Percentiles rank a stretch among this genome's conserved stretches.
Evolutionary conservation across 92 coral and sea anemone genomes (phyloP).

Genomic region (Palythoa caribaeorum): DNA sequence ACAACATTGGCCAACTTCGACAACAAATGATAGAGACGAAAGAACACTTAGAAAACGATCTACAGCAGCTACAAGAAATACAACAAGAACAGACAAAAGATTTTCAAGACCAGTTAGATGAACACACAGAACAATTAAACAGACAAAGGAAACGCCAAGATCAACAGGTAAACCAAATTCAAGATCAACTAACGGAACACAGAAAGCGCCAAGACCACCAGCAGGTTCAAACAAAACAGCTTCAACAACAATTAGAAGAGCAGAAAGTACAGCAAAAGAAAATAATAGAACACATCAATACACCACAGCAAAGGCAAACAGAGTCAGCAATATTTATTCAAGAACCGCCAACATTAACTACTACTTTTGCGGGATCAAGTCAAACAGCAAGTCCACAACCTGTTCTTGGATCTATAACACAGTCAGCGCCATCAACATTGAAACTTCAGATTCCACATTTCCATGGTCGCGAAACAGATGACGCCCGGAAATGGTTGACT

Average conservation of each 20-base stretch:
- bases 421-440: background rate
- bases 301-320: background rate
- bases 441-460: conserved; percentile 7
- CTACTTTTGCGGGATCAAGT: background rate
- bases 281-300: background rate
- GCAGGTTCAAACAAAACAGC: conserved; percentile 5
- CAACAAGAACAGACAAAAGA: background rate
- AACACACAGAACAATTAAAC: background rate
- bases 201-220: background rate
- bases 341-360: background rate
- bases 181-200: background rate
- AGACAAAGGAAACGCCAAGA: background rate
- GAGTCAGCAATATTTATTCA: conserved; percentile 13
- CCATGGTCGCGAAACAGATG: conserved; percentile 7
- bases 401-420: background rate
- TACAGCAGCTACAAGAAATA: background rate
- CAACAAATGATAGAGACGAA: background rate
- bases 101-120: background rate
- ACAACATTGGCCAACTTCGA: background rate
- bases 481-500: conserved; percentile 7
- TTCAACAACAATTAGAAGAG: conserved; percentile 8
- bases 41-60: background rate
- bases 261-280: background rate
- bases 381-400: background rate
- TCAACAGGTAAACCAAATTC: background rate